These are phyloP conservation scores for Eudyptes chrysolophus DNA, from an alignment of 2,113 vertebrate species.

Conservation along the genomic window DNA sequence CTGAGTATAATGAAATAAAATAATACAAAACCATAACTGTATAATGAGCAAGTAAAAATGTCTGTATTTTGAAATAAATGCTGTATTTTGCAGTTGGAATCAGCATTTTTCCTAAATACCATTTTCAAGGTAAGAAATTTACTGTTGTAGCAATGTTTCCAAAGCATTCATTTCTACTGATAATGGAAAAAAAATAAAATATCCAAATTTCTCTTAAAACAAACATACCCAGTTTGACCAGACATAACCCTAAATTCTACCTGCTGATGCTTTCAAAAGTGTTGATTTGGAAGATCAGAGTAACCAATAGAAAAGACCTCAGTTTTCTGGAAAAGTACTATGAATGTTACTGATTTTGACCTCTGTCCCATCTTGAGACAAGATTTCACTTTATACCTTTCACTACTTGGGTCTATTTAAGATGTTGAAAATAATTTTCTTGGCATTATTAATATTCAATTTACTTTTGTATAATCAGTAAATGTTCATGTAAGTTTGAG, in stretches of 20 bases:
- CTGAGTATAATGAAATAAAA: not conserved
- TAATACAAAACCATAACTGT: not conserved
- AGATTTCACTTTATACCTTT: not conserved
- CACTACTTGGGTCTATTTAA: not conserved
- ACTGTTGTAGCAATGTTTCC: not conserved
- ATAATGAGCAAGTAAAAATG: not conserved
- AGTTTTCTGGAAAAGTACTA: not conserved
- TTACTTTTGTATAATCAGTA: not conserved
- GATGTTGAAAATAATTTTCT: not conserved
- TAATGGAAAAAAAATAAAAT: not conserved
- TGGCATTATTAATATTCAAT: not conserved
- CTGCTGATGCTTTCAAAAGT: rapidly evolving
- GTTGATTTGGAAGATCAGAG: not conserved
- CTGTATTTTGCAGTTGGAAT: not conserved
- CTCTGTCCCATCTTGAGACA: not conserved
- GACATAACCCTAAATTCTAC: not conserved
- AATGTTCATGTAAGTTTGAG: not conserved
- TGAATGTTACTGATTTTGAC: not conserved
- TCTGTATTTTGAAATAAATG: not conserved
- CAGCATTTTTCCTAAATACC: not conserved
- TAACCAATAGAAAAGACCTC: not conserved
- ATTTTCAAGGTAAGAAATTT: not conserved
- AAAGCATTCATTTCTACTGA: not conserved
- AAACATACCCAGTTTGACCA: not conserved
- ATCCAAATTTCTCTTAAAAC: not conserved